Percentiles rank a stretch among this genome's conserved stretches.
phyloP scores from a whole-genome alignment of 1,140 invertebrate species.

The Brachionus sp. region DNA sequence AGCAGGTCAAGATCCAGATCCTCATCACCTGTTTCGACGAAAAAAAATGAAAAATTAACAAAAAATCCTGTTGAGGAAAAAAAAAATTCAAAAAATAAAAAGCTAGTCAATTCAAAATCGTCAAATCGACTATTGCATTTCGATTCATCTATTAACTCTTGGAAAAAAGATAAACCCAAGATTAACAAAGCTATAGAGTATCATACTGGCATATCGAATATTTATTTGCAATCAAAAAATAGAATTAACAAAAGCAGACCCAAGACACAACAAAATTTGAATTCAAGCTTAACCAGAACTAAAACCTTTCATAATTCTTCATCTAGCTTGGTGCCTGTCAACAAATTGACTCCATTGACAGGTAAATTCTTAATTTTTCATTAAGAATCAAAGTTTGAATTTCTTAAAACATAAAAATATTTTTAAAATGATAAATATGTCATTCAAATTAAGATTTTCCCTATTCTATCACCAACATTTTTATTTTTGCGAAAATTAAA shows the following conservation, averaged over 20 bases:
- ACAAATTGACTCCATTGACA: not conserved
- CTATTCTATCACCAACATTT: too few species aligned
- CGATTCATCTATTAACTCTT: not conserved
- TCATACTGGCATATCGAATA: not conserved
- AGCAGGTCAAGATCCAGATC: not conserved
- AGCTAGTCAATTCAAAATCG: not conserved
- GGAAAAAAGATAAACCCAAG: not conserved
- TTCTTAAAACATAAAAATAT: too few species aligned
- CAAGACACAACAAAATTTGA: not conserved
- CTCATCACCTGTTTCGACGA: not conserved
- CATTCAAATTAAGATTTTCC: too few species aligned
- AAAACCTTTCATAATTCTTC: constrained; percentile 13
- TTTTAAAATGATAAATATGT: too few species aligned
- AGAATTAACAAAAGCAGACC: not conserved
- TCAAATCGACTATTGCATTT: not conserved
- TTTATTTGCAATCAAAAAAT: constrained; percentile 3
- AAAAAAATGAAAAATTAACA: not conserved
- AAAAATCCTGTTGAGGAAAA: not conserved
- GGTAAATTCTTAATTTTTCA: not conserved
- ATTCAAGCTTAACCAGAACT: not conserved
- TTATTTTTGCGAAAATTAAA: too few species aligned
- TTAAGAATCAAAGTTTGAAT: too few species aligned
- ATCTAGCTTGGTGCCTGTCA: not conserved
- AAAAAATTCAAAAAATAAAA: not conserved
- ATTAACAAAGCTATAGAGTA: not conserved